Base-by-base conservation (phyloP, 2,113 vertebrate genomes). In the Cairina moschata region DNA sequence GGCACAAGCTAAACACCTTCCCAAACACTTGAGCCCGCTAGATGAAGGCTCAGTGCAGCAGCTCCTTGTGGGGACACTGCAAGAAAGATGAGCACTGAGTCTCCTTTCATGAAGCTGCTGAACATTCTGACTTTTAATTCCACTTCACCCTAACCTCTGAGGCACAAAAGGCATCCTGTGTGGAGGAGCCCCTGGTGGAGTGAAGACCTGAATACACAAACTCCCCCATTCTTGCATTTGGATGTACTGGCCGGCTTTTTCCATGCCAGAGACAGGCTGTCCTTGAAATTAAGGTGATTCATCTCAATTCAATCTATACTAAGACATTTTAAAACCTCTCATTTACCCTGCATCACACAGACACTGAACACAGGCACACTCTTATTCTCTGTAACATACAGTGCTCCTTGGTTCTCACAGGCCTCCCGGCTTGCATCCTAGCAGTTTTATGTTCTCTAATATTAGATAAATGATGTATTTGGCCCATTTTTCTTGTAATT, bases 41-140 rank as follows among this genome's bases (percentile, higher is more conserved):
- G 79, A 55, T n/a, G 50, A 83, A 63, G 40, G 56, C 14, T 55
- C 59, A 46, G 28, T 44, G 74, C 52, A 56, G 65, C 69, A 92
- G 46, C 17, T 74, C 17, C 65, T 26, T 32, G 55, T 2, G 0
- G 66, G 46, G 36, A 25, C 20, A 50, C 31, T 75, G 69, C 54
- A 83, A 65, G 71, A 93, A 75, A 72, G 55, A 76, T 1, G 4
- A 93, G 38, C 50, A 54, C 34, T 6, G 3, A 28, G n/a, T 17
- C 6, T 1, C n/a, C 90, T 29, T 26, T 71, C 6, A 1, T 80
- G 71, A 90, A 94, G 76, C n/a, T 55, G 59, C 23, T 81, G 29
- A 93, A n/a, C 76, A 58, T 71, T 95, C 81, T 91, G 55, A 80
- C 56, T 90, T 94, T 95, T 81, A 90, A 88, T 93, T 92, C 80